Evolutionary conservation across 2,113 vertebrate species (phyloP), one percentile per base, ranked within the genome.

Genomic region (Hyperoodon ampullatus): DNA sequence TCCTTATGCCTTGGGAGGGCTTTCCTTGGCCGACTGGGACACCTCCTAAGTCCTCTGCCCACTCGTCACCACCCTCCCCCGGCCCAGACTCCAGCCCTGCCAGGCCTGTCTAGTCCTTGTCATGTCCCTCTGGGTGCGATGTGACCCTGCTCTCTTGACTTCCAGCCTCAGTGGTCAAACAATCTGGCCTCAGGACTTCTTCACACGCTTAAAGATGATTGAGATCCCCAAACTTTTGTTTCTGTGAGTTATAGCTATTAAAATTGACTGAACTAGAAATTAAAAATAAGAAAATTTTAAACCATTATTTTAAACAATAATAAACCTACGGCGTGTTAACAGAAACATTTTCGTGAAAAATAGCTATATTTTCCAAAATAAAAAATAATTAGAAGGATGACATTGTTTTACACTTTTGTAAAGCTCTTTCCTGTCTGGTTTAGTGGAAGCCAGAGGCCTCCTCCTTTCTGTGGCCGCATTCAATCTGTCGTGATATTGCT

Each of bases 41-140:
- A 81, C n/a, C 47, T 80, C 26, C 88, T 42, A 66, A 23, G 7
- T 35, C 21, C 19, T 42, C 44, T 10, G 1, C 15, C 26, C 70
- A 23, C 15, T 65, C 1, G 10, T 18, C 28, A 12, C 63, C 4
- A 5, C 8, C 16, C 16, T 24, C 30, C 1, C 19, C 2, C 1
- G 0, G 1, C 42, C 58, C 6, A 7, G n/a, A 39, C n/a, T 75
- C 60, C 58, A 63, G 26, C n/a, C 80, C 81, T 5, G 9, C 61
- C 70, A 30, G 61, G n/a, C 44, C 8, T 1, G 4, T 5, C n/a
- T 55, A 13, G 15, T 55, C 70, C 19, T 28, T 23, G 33, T 19
- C 11, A 19, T 2, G 3, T 26, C 18, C 14, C n/a, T 35, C 61
- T 33, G 26, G 33, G 21, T 8, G 8, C 23, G 16, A 2, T 6